Base-by-base conservation (phyloP, 1,140 invertebrate genomes). In the Muscidifurax raptorellus region DNA sequence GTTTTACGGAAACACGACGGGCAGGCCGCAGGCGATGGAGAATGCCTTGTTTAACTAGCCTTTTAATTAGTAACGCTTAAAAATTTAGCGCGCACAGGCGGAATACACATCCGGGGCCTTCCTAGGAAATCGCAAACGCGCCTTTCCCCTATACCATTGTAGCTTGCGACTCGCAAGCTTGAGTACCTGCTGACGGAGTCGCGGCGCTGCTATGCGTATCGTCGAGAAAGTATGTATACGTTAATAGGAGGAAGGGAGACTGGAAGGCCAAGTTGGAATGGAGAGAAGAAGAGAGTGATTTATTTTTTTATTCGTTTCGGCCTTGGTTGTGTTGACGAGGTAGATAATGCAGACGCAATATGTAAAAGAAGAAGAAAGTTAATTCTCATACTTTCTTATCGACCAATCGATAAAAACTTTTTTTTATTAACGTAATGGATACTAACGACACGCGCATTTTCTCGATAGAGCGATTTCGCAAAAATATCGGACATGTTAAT, bases 1-100 rank as follows among this genome's bases (percentile, higher is more conserved):
- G 74, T 76, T 76, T 76, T 47, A 76, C 32, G 27, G 28, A 32
- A 59, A 77, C 72, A 6, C 67, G 30, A 40, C 22, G 44, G 12
- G 22, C 12, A 52, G 83, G 89, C 91, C 88, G 87, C 85, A 89
- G 92, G 91, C 91, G 88, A 90, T 89, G 52, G 52, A 72, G 85
- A 88, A 86, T 85, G 88, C 89, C 91, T 92, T 93, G 92, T 93
- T 93, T 93, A 93, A 93, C 92, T 90, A 92, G 92, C 91, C 91
- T 92, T 93, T 93, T 93, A 93, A 93, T 93, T 93, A 93, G 92
- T 92, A 92, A 90, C 90, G 91, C 86, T 93, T 91, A 93, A 93
- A 93, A 93, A 93, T 93, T 93, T 91, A 93, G 85, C 90, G 83
- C 90, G 86, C 27, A 12, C 67, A 44, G 30, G 36, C 89, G 90